Evolutionary conservation across 2,113 vertebrate genomes (phyloP).

Genomic region (Gymnarchus niloticus): DNA sequence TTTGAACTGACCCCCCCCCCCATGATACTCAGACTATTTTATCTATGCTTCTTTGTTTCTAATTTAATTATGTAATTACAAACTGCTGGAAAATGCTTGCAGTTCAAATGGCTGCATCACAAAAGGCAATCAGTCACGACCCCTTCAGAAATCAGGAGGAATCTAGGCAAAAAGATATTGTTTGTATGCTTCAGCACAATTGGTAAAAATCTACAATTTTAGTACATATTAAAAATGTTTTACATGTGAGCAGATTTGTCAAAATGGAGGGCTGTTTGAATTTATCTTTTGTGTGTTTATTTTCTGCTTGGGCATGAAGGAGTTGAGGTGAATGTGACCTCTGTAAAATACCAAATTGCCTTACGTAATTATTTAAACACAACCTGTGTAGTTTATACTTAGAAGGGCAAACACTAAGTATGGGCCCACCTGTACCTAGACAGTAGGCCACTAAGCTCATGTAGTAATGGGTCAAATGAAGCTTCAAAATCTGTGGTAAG

Average conservation of each 20-base stretch:
- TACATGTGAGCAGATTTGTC: constrained; percentile 77
- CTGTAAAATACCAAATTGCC: constrained; percentile 76
- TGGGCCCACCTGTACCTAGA: not conserved
- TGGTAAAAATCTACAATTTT: constrained; percentile 65
- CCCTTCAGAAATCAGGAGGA: constrained; percentile 59
- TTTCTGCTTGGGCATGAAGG: constrained; percentile 63
- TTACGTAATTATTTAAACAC: constrained; percentile 59
- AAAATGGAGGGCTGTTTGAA: constrained; percentile 68
- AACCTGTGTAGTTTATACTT: constrained; percentile 55
- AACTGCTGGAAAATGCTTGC: constrained; percentile 63
- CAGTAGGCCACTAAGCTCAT: not conserved
- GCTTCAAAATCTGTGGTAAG: too few relatives aligned
- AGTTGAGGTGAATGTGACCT: constrained; percentile 69
- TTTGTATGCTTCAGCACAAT: constrained; percentile 69
- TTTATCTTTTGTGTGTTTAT: constrained; percentile 32
- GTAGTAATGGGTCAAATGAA: too few relatives aligned
- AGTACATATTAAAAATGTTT: constrained; percentile 82
- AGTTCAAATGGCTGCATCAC: constrained; percentile 51
- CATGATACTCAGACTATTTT: constrained; percentile 49
- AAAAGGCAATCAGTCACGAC: constrained; percentile 50
- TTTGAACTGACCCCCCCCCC: not conserved
- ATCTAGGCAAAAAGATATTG: constrained; percentile 60
- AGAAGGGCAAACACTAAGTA: constrained; percentile 27
- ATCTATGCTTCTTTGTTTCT: constrained; percentile 50
- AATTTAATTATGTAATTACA: constrained; percentile 36